Conservation (phyloP, 2,113 vertebrate genomes). For the Scomber colias region DNA sequence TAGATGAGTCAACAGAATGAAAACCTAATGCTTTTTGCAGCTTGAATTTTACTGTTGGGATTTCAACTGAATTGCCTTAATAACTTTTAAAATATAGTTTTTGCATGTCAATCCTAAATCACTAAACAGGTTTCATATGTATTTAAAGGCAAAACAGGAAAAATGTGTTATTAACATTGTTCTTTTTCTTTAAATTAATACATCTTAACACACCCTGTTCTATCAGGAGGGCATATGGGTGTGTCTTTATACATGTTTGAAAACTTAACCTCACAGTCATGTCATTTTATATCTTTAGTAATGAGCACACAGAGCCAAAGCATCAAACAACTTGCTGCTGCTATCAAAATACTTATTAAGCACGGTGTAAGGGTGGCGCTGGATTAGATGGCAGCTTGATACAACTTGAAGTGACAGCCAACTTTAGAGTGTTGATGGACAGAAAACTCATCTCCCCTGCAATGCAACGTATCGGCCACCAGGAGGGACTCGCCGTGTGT, state of each 20-base stretch:
- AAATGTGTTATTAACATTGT: no score
- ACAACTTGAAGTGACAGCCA: conserved; percentile 37
- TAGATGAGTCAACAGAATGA: no score
- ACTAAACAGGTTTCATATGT: no score
- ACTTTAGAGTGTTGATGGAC: conserved; percentile 26
- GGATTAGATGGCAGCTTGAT: conserved; percentile 8
- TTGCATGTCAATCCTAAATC: no score
- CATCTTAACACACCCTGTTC: neutral
- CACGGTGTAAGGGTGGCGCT: conserved; percentile 17
- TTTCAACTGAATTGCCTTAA: no score
- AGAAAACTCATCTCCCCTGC: conserved; percentile 22
- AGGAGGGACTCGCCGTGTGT: conserved; percentile 37
- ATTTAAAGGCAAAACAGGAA: no score
- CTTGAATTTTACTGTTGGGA: no score
- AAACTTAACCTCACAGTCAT: conserved; percentile 4
- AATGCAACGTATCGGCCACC: conserved; percentile 49
- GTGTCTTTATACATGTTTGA: neutral
- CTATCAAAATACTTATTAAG: conserved; percentile 30
- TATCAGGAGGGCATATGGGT: no score
- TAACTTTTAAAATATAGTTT: no score
- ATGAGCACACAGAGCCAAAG: neutral
- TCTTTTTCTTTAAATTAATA: no score
- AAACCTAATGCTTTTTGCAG: no score
- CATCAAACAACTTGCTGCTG: conserved; percentile 1
- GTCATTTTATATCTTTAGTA: conserved; percentile 31